Evolutionary conservation across 2,797 vertebrate species (phyloP).

Genomic region (Nasua narica): DNA sequence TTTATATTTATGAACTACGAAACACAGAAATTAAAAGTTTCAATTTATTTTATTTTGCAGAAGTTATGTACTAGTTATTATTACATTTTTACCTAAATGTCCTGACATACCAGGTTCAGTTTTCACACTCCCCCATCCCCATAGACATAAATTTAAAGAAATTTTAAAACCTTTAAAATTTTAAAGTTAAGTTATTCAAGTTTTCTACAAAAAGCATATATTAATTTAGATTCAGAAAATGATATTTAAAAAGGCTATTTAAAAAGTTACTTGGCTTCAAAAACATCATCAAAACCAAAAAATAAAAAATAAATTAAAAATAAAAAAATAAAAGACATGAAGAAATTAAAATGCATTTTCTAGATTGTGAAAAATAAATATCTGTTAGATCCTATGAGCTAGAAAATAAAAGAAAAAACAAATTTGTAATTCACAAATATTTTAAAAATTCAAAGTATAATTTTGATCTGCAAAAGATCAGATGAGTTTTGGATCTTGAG

Average conservation of each 20-base stretch:
- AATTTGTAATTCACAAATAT: background rate
- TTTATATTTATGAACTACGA: background rate
- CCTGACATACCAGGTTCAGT: background rate
- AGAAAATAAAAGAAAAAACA: background rate
- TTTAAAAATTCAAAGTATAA: background rate
- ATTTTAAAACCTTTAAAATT: background rate
- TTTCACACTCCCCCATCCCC: background rate
- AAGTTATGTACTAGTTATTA: background rate
- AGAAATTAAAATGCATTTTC: constrained; percentile 18
- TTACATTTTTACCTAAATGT: background rate
- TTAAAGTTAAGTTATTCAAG: background rate
- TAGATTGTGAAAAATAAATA: background rate
- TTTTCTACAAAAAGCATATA: background rate
- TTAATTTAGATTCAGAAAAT: background rate
- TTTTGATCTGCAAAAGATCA: background rate
- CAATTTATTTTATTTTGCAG: background rate
- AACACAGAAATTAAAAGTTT: background rate
- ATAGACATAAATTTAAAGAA: background rate
- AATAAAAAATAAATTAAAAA: background rate
- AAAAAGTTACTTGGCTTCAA: background rate
- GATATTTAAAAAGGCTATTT: background rate
- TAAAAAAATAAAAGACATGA: background rate
- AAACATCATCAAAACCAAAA: background rate
- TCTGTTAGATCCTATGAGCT: background rate
- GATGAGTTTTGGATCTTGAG: background rate